Evolutionary conservation across 1,140 invertebrate species (phyloP), one percentile per base, ranked within the genome.

Genomic region (Palaemon carinicauda): DNA sequence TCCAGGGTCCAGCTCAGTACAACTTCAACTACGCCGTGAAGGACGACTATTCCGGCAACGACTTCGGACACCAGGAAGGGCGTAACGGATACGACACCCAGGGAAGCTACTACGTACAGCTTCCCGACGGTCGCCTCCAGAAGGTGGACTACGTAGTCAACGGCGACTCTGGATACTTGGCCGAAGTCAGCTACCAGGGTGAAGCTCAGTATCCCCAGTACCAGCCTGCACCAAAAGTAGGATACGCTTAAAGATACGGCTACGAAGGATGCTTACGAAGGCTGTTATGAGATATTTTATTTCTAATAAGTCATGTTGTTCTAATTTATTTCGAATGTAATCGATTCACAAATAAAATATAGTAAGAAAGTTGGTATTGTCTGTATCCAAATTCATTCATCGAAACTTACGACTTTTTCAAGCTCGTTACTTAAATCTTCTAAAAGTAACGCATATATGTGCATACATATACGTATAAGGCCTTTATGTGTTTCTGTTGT

Each of bases 81-180:
- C 81, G 71, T n/a, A 15, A 82, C 12, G 81, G 81, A 4, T 53
- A 82, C 69, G 73, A 82, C 69, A 82, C 81, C 17, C 69, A 82
- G 51, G 69, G 69, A 52, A 74, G 50, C 51, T 75, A 82, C 21
- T 82, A 75, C 71, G 81, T 56, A 0, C 81, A 54, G 51, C 81
- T 82, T 51, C 69, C 81, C 71, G 81, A 82, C 81, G 69, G 81
- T 56, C 81, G 69, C 12, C 80, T 81, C 15, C 81, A 74, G 81
- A 29, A 50, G 50, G 81, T 82, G 10, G 21, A 50, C 51, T 82
- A 82, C 71, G 31, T 52, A 12, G 71, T 82, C 15, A 56, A 77
- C 50, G 82, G 71, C 10, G 82, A 83, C 73, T 83, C 82, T 1
- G 82, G 82, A 21, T 83, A 54, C 73, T n/a, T 83, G 82, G 82